Evolutionary conservation across 2,797 vertebrate species (phyloP).

Genomic region (Periparus ater): DNA sequence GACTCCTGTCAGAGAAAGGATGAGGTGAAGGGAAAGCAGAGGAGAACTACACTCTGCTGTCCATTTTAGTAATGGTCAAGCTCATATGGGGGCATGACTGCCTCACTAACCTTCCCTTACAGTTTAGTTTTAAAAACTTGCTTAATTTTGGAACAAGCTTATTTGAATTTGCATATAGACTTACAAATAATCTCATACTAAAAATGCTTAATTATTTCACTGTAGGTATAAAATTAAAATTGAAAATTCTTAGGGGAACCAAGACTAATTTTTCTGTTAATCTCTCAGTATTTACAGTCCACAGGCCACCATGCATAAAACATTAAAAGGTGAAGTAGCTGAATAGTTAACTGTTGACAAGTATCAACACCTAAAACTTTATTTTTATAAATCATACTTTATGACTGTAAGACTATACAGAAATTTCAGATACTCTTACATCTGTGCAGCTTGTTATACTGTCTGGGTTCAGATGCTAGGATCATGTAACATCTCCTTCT

Average conservation of each 20-base stretch:
- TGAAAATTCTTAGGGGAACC: not conserved
- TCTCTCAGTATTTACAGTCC: not conserved
- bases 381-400: not conserved
- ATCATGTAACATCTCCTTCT: fast-evolving
- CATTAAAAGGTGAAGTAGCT: not conserved
- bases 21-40: not conserved
- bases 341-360: not conserved
- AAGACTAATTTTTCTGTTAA: not conserved
- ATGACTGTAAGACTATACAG: not conserved
- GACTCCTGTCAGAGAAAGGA: not conserved
- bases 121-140: not conserved
- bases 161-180: not conserved
- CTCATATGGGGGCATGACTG: fast-evolving
- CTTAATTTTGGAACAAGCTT: not conserved
- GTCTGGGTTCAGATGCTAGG: not conserved
- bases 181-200: not conserved
- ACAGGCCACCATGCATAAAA: not conserved
- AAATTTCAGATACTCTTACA: not conserved
- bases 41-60: not conserved
- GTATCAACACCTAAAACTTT: not conserved
- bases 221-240: not conserved
- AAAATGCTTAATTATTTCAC: not conserved
- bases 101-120: not conserved
- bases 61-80: not conserved
- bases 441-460: fast-evolving